Conservation (phyloP, 1,140 invertebrate genomes). For the Venturia canescens region DNA sequence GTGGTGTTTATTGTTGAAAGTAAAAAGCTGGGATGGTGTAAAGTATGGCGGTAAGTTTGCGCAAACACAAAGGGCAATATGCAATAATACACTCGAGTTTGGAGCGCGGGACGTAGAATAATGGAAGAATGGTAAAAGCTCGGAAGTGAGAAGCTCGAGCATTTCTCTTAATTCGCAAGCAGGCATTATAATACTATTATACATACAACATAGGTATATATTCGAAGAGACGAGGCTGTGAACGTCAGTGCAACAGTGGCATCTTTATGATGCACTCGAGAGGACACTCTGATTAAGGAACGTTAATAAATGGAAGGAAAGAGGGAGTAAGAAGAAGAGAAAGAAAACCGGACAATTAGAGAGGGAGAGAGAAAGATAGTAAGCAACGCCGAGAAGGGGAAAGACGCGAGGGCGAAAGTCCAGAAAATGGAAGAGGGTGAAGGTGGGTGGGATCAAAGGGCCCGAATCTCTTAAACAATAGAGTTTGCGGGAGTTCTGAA, state of each 20-base stretch:
- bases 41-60: background rate
- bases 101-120: background rate
- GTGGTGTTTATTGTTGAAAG: background rate
- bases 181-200: slow-evolving; percentile 17
- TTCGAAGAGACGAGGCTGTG: background rate
- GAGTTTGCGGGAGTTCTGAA: slow-evolving; percentile 28
- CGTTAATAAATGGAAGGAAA: slow-evolving; percentile 37
- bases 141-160: slow-evolving; percentile 16
- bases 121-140: slow-evolving; percentile 6
- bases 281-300: slow-evolving; percentile 43
- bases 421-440: background rate
- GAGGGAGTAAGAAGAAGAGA: slow-evolving; percentile 4
- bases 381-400: slow-evolving; percentile 8
- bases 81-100: slow-evolving; percentile 4
- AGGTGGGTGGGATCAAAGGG: slow-evolving; percentile 35
- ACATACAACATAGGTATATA: background rate
- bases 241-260: background rate
- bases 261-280: slow-evolving; percentile 41
- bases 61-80: slow-evolving; percentile 1
- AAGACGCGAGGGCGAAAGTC: slow-evolving; percentile 15
- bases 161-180: slow-evolving; percentile 41
- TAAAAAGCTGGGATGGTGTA: background rate
- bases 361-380: slow-evolving; percentile 7
- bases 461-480: slow-evolving; percentile 27
- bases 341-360: background rate